Conservation (phyloP, 2,797 vertebrate genomes). For the Urocyon cinereoargenteus region DNA sequence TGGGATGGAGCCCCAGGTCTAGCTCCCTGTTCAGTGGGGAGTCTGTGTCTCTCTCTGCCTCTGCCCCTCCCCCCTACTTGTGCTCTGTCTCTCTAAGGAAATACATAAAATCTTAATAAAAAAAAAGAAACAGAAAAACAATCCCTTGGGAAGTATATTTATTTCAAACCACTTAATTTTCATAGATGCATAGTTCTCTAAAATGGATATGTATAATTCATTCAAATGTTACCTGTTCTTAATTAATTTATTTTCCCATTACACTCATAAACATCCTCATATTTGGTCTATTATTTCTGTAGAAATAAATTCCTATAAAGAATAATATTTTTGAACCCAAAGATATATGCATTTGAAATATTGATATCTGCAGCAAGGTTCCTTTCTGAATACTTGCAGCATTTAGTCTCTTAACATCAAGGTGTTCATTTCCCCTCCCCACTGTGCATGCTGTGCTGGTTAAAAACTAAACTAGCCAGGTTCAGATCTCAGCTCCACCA, state of each 20-base stretch:
- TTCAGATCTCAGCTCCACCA: neutral
- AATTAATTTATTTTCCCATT: neutral
- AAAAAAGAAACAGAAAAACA: neutral
- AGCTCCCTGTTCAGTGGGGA: neutral
- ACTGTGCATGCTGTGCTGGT: rapidly evolving
- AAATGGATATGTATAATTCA: neutral
- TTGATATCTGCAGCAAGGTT: neutral
- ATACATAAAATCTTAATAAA: neutral
- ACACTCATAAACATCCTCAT: neutral
- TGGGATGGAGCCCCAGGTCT: neutral
- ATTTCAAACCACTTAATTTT: neutral
- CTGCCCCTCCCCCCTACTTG: neutral
- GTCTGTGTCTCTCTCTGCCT: rapidly evolving
- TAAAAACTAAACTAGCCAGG: neutral
- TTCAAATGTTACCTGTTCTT: neutral
- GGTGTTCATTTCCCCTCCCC: neutral
- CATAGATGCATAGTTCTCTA: neutral
- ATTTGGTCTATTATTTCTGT: neutral
- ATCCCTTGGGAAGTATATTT: neutral
- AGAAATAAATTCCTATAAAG: neutral
- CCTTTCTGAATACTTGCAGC: neutral
- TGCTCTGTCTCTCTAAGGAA: neutral
- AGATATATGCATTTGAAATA: neutral
- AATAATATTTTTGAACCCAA: neutral
- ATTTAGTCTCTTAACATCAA: neutral